Conservation (phyloP, 2,888 invertebrate species). For the Archips crataeganus region DNA sequence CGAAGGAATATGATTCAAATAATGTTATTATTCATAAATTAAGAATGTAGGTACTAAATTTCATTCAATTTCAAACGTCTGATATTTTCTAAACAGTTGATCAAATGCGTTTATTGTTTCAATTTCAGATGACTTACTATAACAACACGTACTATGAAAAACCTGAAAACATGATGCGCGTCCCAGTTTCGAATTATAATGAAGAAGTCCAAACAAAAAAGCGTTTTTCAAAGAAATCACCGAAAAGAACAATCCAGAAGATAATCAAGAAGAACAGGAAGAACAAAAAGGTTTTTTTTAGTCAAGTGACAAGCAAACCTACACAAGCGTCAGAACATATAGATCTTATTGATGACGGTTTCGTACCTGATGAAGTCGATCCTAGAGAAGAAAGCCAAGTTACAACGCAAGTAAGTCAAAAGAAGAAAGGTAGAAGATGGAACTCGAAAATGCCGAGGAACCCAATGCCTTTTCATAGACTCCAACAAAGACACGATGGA, state of each 20-base stretch:
- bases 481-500: constrained; percentile 54
- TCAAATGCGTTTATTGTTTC: background rate
- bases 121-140: constrained; percentile 42
- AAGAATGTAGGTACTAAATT: background rate
- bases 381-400: constrained; percentile 51
- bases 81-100: background rate
- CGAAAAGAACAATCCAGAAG: constrained; percentile 75
- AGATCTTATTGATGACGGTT: constrained; percentile 48
- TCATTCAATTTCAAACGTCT: background rate
- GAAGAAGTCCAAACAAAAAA: constrained; percentile 58
- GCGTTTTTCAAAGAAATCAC: constrained; percentile 60
- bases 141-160: constrained; percentile 68
- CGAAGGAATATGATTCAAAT: too few species aligned
- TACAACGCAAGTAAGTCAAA: constrained; percentile 58
- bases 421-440: constrained; percentile 58
- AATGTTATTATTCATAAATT: too few species aligned
- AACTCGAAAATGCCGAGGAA: constrained; percentile 60
- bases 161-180: constrained; percentile 65
- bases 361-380: constrained; percentile 51
- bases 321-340: constrained; percentile 50
- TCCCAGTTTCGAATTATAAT: constrained; percentile 59
- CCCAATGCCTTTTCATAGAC: constrained; percentile 68
- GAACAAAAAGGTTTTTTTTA: constrained; percentile 60
- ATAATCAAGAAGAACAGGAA: constrained; percentile 72
- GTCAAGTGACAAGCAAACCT: constrained; percentile 51